These are phyloP conservation scores for Rhinoptilus africanus DNA, from an alignment of 2,113 vertebrate genomes.

Conservation along the genomic window DNA sequence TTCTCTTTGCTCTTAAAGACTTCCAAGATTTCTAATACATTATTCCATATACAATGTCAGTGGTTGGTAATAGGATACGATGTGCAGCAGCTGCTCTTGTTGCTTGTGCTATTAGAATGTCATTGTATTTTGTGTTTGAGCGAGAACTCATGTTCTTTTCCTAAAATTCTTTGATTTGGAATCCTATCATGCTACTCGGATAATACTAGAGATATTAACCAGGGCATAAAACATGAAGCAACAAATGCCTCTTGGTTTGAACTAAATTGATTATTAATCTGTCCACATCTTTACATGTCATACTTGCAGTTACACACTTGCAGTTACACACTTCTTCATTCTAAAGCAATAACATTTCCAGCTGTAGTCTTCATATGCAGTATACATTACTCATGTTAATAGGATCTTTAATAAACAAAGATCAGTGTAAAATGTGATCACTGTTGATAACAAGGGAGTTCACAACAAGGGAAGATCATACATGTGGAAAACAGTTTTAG, in stretches of 20 bases:
- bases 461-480: background rate
- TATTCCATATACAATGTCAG: background rate
- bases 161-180: background rate
- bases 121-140: background rate
- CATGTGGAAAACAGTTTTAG: background rate
- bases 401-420: background rate
- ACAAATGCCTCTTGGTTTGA: background rate
- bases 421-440: background rate
- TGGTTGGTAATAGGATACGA: background rate
- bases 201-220: background rate
- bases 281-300: background rate
- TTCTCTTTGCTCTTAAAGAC: background rate
- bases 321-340: background rate
- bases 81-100: background rate
- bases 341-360: background rate
- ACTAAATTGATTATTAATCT: background rate
- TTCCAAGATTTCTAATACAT: background rate
- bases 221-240: background rate
- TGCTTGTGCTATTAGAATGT: background rate
- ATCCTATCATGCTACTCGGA: background rate
- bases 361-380: background rate
- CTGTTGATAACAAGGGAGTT: background rate
- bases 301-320: background rate
- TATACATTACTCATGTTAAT: background rate
- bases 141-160: background rate